phyloP scores from a whole-genome alignment of 2,113 vertebrate genomes.

The Pseudonaja textilis region DNA sequence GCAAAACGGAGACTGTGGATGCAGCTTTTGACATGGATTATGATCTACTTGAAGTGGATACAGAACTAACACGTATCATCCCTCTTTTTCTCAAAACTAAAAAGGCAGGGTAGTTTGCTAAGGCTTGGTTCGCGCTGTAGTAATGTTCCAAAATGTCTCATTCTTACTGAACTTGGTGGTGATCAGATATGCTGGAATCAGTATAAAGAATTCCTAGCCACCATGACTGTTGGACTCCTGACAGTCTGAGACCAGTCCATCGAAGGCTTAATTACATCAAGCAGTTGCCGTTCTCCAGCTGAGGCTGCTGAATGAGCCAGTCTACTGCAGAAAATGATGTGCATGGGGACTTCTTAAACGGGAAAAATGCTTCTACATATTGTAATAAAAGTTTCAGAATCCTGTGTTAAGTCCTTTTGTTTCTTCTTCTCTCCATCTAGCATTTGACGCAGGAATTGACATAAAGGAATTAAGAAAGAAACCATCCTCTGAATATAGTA shows the following conservation, averaged over 20 bases:
- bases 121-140: not conserved
- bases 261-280: not conserved
- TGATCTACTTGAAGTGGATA: constrained; percentile 2
- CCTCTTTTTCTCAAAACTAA: not conserved
- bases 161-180: not conserved
- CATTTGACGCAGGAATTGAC: not conserved
- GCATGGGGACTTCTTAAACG: no score
- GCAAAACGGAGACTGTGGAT: constrained; percentile 59
- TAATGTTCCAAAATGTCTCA: not conserved
- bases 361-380: not conserved
- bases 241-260: not conserved
- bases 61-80: constrained; percentile 29
- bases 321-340: not conserved
- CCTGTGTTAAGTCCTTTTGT: not conserved
- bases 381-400: not conserved
- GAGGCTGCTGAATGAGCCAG: no score
- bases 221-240: not conserved
- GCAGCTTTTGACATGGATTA: not conserved
- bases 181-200: not conserved
- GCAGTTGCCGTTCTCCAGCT: not conserved
- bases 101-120: not conserved
- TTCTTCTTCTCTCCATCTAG: not conserved
- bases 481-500: not conserved
- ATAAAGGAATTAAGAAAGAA: not conserved
- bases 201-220: not conserved